Percentiles rank a stretch among this genome's conserved stretches.
Evolutionary conservation across 2,888 invertebrate species (phyloP).

Genomic region (Leptarthrus brevirostris): DNA sequence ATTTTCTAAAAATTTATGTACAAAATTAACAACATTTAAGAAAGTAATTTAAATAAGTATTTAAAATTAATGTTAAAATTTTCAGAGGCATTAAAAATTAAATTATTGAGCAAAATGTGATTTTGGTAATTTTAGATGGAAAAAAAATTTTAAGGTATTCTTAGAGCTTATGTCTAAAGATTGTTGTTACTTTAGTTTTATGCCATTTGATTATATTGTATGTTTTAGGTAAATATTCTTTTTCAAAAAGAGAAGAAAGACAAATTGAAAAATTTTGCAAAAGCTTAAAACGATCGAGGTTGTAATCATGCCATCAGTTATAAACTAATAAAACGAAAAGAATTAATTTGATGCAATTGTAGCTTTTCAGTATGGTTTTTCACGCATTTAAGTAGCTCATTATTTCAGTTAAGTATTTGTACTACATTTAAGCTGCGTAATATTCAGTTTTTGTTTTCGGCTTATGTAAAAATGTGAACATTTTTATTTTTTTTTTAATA

Average conservation of each 20-base stretch:
- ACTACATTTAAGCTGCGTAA: conserved; percentile 11
- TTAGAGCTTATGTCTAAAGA: too few relatives aligned
- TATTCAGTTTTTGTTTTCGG: background rate
- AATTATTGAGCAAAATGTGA: conserved; percentile 36
- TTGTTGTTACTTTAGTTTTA: conserved; percentile 29
- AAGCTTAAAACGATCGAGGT: too few relatives aligned
- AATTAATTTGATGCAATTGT: too few relatives aligned
- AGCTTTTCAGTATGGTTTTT: too few relatives aligned
- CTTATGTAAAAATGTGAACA: conserved; percentile 36
- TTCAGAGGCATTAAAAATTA: conserved; percentile 37
- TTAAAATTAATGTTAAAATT: conserved; percentile 19
- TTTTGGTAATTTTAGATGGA: conserved; percentile 31
- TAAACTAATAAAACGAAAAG: background rate
- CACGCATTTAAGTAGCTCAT: background rate
- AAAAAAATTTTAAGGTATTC: conserved; percentile 16
- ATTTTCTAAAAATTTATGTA: conserved; percentile 21
- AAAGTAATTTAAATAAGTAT: conserved; percentile 26
- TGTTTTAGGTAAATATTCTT: conserved; percentile 1
- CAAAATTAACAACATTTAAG: conserved; percentile 32
- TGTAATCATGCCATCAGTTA: background rate
- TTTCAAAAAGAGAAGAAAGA: too few relatives aligned
- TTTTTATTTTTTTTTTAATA: conserved; percentile 23
- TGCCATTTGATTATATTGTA: conserved; percentile 6
- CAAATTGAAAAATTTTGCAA: too few relatives aligned
- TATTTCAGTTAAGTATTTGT: conserved; percentile 4